Base-by-base conservation (phyloP, 2,113 vertebrate species). In the Pitta sordida region DNA sequence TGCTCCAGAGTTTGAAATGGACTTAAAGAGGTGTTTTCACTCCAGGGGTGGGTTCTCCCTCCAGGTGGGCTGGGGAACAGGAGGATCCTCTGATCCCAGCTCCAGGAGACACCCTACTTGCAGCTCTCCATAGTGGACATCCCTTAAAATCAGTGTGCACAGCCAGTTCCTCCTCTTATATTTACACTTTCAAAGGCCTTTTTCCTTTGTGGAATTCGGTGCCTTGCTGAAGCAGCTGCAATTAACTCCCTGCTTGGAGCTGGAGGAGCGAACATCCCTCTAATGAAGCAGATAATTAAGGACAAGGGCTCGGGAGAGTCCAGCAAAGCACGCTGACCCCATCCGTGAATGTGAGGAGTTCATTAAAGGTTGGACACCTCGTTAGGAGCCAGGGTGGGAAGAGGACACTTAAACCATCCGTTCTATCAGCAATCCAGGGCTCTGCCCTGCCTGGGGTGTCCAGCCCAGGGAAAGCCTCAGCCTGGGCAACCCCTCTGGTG, bases 301-400 rank as follows among this genome's bases (percentile, higher is more conserved):
- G 26, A 8, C 10, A 11, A 34, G 16, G 52, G 32, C 39, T 34
- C 24, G n/a, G 82, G 36, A 71, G 53, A 48, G 60, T 7, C 87
- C 65, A 34, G 58, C 37, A 26, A 48, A 63, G 58, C 9, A 0
- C 1, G 0, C 4, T 6, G 46, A n/a, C 37, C 43, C 43, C 43
- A 46, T 30, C 52, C 7, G 3, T 39, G 59, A 60, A 52, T 1
- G 9, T 11, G 3, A 52, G 63, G 73, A 73, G 81, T 7, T 77
- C 29, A 0, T 41, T 60, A 52, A 1, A 26, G 2, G 0, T 1
- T 29, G 49, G 67, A 22, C 17, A 5, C 2, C 21, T 41, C 2
- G 0, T 67, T 41, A 71, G 73, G 63, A 81, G 68, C 13, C 58
- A 21, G 32, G 43, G 36, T 1, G 9, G 75, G 46, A 82, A 46